Base-by-base conservation (phyloP, 2,888 invertebrate genomes). In the Podabrus alpinus region DNA sequence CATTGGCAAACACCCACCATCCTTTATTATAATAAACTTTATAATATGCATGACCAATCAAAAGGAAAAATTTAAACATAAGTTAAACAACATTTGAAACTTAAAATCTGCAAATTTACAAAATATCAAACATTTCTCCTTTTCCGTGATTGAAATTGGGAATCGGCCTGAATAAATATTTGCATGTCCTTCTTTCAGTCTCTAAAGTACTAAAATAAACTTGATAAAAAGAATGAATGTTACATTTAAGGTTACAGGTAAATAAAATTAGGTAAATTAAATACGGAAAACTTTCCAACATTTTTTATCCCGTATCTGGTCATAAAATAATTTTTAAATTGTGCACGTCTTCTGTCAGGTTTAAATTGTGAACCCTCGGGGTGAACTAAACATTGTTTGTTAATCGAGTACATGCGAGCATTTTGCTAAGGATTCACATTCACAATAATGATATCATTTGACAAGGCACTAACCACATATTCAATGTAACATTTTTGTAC, bases 381-480 rank as follows among this genome's bases (percentile, higher is more conserved):
- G 29, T 9, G 60, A 66, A 59, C 25, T 59, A 67, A 15, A 70
- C 61, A 70, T 74, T 74, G 70, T 68, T 17, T 17, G 19, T 19
- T 61, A 64, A n/a, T 66, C 60, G 61, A 24, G 60, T n/a, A 69
- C 17, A 15, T 29, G 72, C 61, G 25, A 60, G 21, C 17, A 67
- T 62, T 72, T 68, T 62, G 67, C 68, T 68, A 64, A 66, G 72
- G 72, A 75, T 72, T 75, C 73, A 64, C 71, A 71, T 69, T 73
- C 68, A 73, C 64, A 73, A 76, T 71, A 71, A 70, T 71, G 73
- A 71, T 76, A 71, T 71, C 73, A 69, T 73, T 73, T 76, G 76
- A 76, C 76, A 73, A 73, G 76, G 73, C 68, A 69, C 73, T 71
- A 73, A 76, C 76, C 76, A 73, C 76, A 76, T 62, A 70, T 68